Evolutionary conservation across 2,113 vertebrate species (phyloP).

Genomic region (Zosterops hypoxanthus): DNA sequence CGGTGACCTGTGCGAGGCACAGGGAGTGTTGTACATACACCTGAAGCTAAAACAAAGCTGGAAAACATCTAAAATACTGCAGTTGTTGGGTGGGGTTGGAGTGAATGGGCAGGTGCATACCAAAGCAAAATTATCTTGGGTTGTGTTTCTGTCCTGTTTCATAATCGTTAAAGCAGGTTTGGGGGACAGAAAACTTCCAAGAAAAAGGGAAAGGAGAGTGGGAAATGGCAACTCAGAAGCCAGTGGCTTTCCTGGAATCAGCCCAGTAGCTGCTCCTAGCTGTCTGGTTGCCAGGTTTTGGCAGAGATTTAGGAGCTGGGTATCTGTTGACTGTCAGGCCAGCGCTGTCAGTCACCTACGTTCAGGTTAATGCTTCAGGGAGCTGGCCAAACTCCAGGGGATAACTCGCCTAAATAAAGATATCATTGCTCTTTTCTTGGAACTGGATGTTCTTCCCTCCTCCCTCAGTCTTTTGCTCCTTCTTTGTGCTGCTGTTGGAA

Average conservation of each 20-base stretch:
- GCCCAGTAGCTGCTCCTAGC: neutral
- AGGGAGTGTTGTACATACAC: slow-evolving; percentile 12
- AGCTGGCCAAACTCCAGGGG: slow-evolving; percentile 1
- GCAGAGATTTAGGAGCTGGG: neutral
- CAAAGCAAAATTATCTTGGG: neutral
- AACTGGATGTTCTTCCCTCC: neutral
- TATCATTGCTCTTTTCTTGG: neutral
- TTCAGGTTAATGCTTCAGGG: slow-evolving; percentile 19
- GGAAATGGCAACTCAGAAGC: neutral
- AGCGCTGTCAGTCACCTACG: neutral
- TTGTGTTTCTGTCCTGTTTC: neutral
- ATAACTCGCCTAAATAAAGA: neutral
- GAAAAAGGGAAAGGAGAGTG: neutral
- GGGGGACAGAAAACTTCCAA: neutral
- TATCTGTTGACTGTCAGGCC: neutral
- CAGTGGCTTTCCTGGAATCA: neutral
- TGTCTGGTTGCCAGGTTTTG: neutral
- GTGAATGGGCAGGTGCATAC: slow-evolving; percentile 40
- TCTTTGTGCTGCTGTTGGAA: neutral
- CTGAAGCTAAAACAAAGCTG: slow-evolving; percentile 44
- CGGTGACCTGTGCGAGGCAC: neutral
- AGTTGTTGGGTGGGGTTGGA: slow-evolving; percentile 29
- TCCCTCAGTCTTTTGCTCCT: neutral
- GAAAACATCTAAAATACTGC: neutral
- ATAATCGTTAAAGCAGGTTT: neutral